Evolutionary conservation across 2,888 invertebrate species (phyloP).

Genomic region (Ypsolopha sequella): DNA sequence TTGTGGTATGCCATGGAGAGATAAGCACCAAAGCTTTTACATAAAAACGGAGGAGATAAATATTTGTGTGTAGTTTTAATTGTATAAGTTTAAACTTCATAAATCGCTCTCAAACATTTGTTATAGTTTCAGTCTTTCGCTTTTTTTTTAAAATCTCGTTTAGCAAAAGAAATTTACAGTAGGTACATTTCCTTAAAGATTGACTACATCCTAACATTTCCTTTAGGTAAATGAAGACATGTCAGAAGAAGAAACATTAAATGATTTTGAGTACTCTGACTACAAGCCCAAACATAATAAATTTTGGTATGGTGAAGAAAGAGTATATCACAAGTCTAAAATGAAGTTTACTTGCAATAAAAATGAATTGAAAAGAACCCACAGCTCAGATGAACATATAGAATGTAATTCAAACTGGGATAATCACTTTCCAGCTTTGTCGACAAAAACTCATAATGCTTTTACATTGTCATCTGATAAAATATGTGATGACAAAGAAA

Average conservation of each 20-base stretch:
- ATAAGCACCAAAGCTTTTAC: too few relatives aligned
- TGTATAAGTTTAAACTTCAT: too few relatives aligned
- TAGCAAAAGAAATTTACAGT: too few relatives aligned
- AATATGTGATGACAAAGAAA: constrained; percentile 43
- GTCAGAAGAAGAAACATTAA: constrained; percentile 48
- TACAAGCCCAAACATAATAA: constrained; percentile 27
- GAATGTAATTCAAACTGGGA: constrained; percentile 57
- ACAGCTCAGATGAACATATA: constrained; percentile 49
- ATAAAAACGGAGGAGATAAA: too few relatives aligned
- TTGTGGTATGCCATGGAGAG: too few relatives aligned
- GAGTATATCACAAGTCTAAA: constrained; percentile 53
- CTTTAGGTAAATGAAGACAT: constrained; percentile 44
- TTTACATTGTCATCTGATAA: constrained; percentile 52
- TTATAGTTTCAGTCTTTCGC: too few relatives aligned
- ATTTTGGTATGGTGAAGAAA: constrained; percentile 51
- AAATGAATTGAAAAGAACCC: constrained; percentile 30
- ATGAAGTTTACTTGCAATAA: constrained; percentile 22
- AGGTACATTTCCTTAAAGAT: too few relatives aligned
- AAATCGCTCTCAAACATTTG: too few relatives aligned
- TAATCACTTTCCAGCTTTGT: constrained; percentile 53
- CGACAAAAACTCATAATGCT: constrained; percentile 55
- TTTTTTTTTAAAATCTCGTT: too few relatives aligned
- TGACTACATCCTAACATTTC: too few relatives aligned
- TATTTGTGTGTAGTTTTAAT: too few relatives aligned
- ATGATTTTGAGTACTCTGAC: constrained; percentile 28